These are phyloP conservation scores for Galerucella pusilla DNA, from an alignment of 2,888 invertebrate species.

Conservation along the genomic window DNA sequence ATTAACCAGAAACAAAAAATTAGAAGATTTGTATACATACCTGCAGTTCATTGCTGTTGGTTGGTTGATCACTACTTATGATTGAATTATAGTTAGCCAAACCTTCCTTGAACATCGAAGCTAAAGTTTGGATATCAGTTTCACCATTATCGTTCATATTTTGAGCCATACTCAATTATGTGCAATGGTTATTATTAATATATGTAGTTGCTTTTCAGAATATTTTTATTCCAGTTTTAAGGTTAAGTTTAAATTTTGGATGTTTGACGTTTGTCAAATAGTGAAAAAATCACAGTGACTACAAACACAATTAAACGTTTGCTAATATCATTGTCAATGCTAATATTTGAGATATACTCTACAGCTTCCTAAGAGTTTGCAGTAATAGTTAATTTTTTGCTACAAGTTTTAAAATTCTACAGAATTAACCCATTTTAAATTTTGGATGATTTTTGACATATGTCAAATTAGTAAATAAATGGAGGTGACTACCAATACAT, in stretches of 20 bases:
- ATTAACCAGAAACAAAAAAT: slow-evolving; percentile 9
- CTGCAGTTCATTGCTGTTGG: slow-evolving; percentile 77
- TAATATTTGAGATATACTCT: too few species aligned
- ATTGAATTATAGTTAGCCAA: slow-evolving; percentile 76
- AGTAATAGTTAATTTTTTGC: too few species aligned
- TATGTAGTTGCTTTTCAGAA: not conserved
- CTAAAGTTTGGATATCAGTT: slow-evolving; percentile 50
- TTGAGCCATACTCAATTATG: slow-evolving; percentile 4
- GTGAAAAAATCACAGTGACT: not conserved
- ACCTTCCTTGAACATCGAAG: slow-evolving; percentile 74
- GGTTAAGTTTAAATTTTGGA: slow-evolving; percentile 11
- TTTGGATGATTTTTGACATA: too few species aligned
- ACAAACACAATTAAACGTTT: not conserved
- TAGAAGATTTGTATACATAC: slow-evolving; percentile 62
- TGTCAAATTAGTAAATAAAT: too few species aligned
- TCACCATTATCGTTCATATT: slow-evolving; percentile 32
- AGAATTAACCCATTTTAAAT: too few species aligned
- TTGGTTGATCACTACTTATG: slow-evolving; percentile 74
- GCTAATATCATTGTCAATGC: too few species aligned
- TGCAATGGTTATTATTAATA: not conserved
- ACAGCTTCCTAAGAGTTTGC: too few species aligned
- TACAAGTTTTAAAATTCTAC: too few species aligned
- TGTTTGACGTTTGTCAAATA: not conserved
- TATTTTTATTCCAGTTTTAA: not conserved
- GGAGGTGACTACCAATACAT: too few species aligned